Percentiles rank a stretch among this genome's conserved stretches.
These are phyloP conservation scores for Amaurobius ferox DNA, from an alignment of 2,888 invertebrate species.

Conservation along the genomic window DNA sequence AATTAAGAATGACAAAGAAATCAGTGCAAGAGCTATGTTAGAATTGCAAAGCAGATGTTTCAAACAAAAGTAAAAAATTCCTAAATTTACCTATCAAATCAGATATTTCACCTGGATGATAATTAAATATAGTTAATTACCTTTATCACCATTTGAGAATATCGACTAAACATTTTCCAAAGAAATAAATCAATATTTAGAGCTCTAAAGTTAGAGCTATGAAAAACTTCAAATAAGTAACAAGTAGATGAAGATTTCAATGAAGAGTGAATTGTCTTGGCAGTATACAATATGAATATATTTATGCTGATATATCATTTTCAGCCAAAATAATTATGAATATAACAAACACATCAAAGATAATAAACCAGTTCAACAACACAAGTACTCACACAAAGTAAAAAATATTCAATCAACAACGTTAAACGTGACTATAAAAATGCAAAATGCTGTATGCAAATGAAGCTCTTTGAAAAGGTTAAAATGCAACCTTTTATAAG, in stretches of 20 bases:
- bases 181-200: background rate
- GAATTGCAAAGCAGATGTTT: no score
- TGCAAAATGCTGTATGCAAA: background rate
- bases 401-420: background rate
- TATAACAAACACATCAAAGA: background rate
- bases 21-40: no score
- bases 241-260: background rate
- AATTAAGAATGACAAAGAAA: no score
- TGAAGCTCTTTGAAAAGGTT: background rate
- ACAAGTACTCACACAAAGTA: background rate
- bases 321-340: background rate
- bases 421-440: slow-evolving; percentile 10
- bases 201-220: background rate
- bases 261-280: background rate
- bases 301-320: background rate
- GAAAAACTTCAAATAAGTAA: no score
- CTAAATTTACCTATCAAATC: no score
- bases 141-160: background rate
- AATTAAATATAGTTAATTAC: no score
- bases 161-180: background rate
- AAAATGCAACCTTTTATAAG: no score
- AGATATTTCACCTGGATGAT: no score
- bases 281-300: background rate
- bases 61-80: no score
- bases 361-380: background rate